Percentiles rank a stretch among this genome's conserved stretches.
phyloP scores from a whole-genome alignment of 2,113 vertebrate genomes.

The Coptodon rendalli region DNA sequence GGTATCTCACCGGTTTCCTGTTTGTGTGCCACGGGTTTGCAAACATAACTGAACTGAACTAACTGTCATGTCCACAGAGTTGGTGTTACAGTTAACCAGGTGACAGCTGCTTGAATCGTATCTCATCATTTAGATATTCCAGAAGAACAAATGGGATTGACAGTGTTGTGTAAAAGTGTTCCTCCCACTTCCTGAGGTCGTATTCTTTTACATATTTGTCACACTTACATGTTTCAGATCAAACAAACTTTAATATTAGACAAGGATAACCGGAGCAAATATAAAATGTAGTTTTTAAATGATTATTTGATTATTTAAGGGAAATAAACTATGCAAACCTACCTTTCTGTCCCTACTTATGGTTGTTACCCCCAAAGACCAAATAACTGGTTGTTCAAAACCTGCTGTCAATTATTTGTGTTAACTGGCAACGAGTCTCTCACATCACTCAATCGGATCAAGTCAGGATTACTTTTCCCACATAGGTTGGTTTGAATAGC shows the following conservation, averaged over 20 bases:
- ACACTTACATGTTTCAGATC: background rate
- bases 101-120: background rate
- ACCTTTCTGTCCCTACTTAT: background rate
- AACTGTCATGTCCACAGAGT: background rate
- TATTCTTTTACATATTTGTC: background rate
- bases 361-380: background rate
- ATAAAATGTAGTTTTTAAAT: background rate
- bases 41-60: background rate
- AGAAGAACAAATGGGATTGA: background rate
- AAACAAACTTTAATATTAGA: background rate
- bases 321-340: background rate
- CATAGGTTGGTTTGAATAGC: fast-evolving
- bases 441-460: background rate
- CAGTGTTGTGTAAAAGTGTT: background rate
- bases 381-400: background rate
- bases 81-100: background rate
- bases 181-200: background rate
- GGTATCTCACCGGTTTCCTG: background rate
- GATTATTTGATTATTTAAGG: background rate
- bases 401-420: background rate
- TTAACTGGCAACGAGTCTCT: background rate
- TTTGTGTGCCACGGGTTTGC: background rate
- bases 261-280: background rate
- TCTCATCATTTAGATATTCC: background rate
- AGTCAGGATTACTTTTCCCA: background rate